Conservation (phyloP, 2,888 invertebrate species). For the Ophion obscuratus region DNA sequence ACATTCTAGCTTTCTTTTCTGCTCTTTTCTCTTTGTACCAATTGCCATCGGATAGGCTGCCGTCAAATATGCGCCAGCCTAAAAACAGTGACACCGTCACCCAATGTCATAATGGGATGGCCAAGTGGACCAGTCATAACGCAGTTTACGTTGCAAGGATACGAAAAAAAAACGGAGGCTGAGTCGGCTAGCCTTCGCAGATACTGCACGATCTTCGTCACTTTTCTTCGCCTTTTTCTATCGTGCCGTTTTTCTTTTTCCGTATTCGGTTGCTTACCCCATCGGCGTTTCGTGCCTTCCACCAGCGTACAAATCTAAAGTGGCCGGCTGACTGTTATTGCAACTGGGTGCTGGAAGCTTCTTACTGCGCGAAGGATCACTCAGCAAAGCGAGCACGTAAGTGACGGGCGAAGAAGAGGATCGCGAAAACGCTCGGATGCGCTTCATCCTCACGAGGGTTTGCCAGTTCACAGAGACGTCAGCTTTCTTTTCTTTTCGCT, state of each 20-base stretch:
- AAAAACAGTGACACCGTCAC: too few relatives aligned
- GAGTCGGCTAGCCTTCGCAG: not conserved
- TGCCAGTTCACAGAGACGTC: constrained; percentile 54
- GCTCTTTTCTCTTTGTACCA: not conserved
- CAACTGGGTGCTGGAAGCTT: constrained; percentile 38
- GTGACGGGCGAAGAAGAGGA: constrained; percentile 64
- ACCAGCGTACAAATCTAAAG: constrained; percentile 59
- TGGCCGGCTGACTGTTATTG: constrained; percentile 47
- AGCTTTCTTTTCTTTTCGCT: constrained; percentile 36
- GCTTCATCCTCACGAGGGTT: constrained; percentile 47
- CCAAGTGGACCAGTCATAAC: too few relatives aligned
- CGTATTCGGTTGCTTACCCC: constrained; percentile 40
- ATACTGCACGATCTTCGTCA: not conserved
- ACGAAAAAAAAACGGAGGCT: not conserved
- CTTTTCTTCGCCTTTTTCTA: constrained; percentile 1
- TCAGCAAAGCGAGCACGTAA: constrained; percentile 70
- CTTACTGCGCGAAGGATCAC: constrained; percentile 46
- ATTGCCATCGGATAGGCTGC: too few relatives aligned
- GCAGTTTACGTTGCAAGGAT: not conserved
- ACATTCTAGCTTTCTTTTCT: not conserved
- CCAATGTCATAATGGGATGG: too few relatives aligned
- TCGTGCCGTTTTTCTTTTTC: constrained; percentile 21
- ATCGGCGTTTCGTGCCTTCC: constrained; percentile 41
- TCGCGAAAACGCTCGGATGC: constrained; percentile 55
- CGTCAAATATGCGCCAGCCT: too few relatives aligned